A percentile compares a stretch with the other conserved stretches of the same genome.
Conservation (phyloP, 2,797 vertebrate species). For the Merluccius polli region DNA sequence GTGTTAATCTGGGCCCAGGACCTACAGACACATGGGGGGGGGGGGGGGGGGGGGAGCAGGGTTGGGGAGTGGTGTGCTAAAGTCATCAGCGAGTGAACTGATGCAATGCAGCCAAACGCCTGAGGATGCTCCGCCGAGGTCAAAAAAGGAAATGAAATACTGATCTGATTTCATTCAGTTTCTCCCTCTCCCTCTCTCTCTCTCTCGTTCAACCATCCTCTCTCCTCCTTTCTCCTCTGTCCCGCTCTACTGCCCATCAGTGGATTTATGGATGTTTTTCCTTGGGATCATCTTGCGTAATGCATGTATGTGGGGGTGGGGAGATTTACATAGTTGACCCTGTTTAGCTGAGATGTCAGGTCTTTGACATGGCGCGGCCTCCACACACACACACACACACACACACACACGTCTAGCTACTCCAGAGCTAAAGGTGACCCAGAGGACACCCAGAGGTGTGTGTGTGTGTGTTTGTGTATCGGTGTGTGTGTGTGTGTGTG, state of each 20-base stretch:
- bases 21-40: slow-evolving; percentile 46
- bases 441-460: slow-evolving; percentile 31
- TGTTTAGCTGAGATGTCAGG: slow-evolving; percentile 44
- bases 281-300: slow-evolving; percentile 54
- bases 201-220: slow-evolving; percentile 22
- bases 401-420: slow-evolving; percentile 38
- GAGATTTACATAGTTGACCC: slow-evolving; percentile 52
- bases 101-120: slow-evolving; percentile 56
- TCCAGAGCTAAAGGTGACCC: slow-evolving; percentile 43
- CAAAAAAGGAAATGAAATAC: slow-evolving; percentile 66
- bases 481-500: slow-evolving; percentile 40
- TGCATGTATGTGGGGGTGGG: slow-evolving; percentile 34
- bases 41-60: slow-evolving; percentile 27
- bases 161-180: slow-evolving; percentile 55
- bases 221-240: slow-evolving; percentile 19
- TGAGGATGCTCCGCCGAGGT: slow-evolving; percentile 47
- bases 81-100: slow-evolving; percentile 57
- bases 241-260: slow-evolving; percentile 21
- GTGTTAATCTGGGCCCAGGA: slow-evolving; percentile 59
- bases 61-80: slow-evolving; percentile 68
- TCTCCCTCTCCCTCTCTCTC: not conserved
- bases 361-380: slow-evolving; percentile 29
- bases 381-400: slow-evolving; percentile 20
- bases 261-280: slow-evolving; percentile 67
- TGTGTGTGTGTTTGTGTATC: slow-evolving; percentile 14